Evolutionary conservation across 2,113 vertebrate species (phyloP), one percentile per base, ranked within the genome.

Genomic region (Zonotrichia leucophrys): DNA sequence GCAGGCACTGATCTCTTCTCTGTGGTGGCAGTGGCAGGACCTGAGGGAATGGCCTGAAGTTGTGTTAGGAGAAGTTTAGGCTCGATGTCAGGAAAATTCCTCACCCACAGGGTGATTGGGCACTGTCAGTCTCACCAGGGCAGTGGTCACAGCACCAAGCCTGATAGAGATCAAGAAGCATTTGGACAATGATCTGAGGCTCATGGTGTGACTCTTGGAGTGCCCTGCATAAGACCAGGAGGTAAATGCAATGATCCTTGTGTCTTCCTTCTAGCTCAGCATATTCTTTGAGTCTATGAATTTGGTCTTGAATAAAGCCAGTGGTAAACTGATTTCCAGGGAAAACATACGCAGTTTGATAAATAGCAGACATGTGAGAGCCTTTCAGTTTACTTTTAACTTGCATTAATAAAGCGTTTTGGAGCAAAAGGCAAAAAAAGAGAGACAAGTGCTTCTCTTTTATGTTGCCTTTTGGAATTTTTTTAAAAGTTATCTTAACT

Each of bases 31-130:
- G 22, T 15, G 19, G 42, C 8, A 44, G 52, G 4, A 44, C 35
- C 0, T 0, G 0, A 33, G 4, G 18, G 5, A 81, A 9, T 4
- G 9, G 15, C 8, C 19, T 44, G 33, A 44, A 66, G 4, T 7
- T 74, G 5, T 15, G 7, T 11, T 5, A 59, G 52, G 15, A 2
- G 37, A 37, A 19, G 4, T 66, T 88, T 50, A 42, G 31, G 8
- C 2, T 44, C 11, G 5, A 22, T 59, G 17, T 44, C 10, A 58
- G 37, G 15, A 50, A 50, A 50, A 44, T 74, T 66, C 9, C 67
- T 67, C 10, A 24, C 12, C 19, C 12, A 52, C 33, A 44, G 4
- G 4, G 1, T 52, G 12, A 1, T 0, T 66, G 44, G 23, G 5
- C 33, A 7, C 11, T 80, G 22, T 21, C 35, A 50, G 41, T 15